Conservation (phyloP, 1,140 invertebrate species). For the Drosophila baimaii region DNA sequence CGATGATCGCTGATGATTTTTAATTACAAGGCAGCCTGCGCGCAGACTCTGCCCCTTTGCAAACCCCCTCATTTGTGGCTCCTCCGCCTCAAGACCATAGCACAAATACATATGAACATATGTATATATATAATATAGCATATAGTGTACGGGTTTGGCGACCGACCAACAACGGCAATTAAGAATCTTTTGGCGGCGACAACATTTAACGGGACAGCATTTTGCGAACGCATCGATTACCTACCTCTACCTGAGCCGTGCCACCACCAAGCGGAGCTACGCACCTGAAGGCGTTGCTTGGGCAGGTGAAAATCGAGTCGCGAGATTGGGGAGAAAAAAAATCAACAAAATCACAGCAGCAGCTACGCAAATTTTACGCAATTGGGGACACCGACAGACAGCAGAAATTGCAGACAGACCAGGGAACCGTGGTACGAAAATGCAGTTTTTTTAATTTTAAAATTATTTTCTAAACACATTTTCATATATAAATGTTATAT, state of each 20-base stretch:
- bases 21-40: constrained; percentile 29
- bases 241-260: constrained; percentile 21
- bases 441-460: not conserved
- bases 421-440: constrained; percentile 4
- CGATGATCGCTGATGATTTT: constrained; percentile 26
- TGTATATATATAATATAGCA: not conserved
- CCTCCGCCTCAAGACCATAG: too few species aligned
- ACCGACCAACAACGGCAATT: constrained; percentile 50
- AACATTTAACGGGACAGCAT: constrained; percentile 58
- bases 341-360: constrained; percentile 16
- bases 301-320: constrained; percentile 61
- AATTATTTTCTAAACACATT: not conserved
- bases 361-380: constrained; percentile 66
- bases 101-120: too few species aligned
- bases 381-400: constrained; percentile 54
- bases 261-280: constrained; percentile 1
- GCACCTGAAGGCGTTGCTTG: constrained; percentile 31
- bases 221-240: constrained; percentile 66
- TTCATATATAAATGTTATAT: not conserved
- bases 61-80: not conserved
- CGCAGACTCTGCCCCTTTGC: constrained; percentile 4
- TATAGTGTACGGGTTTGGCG: constrained; percentile 20
- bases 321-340: constrained; percentile 1
- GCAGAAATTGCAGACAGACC: not conserved
- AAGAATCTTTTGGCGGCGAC: constrained; percentile 63